Conservation (phyloP, 2,797 vertebrate genomes). For the Limosa lapponica region DNA sequence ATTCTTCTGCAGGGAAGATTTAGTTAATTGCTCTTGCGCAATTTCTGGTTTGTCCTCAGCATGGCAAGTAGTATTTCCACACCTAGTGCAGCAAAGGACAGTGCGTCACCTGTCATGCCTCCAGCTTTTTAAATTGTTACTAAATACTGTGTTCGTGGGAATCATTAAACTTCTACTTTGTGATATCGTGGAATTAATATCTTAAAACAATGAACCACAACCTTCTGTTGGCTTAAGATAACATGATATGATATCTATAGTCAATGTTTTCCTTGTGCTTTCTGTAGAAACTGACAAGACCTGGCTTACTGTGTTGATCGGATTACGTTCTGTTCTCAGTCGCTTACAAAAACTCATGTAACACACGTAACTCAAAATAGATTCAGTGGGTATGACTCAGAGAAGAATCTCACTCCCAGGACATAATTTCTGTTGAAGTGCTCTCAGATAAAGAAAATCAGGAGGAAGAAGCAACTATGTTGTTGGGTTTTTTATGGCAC, state of each 20-base stretch:
- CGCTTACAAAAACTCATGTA: not conserved
- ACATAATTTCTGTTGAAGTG: not conserved
- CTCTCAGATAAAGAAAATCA: not conserved
- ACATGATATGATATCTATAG: not conserved
- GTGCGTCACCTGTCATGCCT: not conserved
- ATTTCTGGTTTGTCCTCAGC: slow-evolving; percentile 34
- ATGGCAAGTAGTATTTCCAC: slow-evolving; percentile 5
- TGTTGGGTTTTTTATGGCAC: accelerated
- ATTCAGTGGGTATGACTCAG: not conserved
- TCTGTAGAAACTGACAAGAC: not conserved
- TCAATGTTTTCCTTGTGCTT: not conserved
- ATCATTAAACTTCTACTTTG: not conserved
- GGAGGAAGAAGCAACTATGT: not conserved
- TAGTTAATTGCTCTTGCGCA: slow-evolving; percentile 40
- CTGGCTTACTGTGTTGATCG: not conserved
- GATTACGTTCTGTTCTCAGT: not conserved
- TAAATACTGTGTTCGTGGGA: not conserved
- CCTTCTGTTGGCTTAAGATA: not conserved
- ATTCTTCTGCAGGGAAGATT: slow-evolving; percentile 16
- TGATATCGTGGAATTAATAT: not conserved
- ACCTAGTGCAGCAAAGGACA: not conserved
- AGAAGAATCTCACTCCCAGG: not conserved
- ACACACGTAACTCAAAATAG: not conserved
- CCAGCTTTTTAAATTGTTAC: not conserved
- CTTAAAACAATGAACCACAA: not conserved